Evolutionary conservation across 1,140 invertebrate species (phyloP).

Genomic region (Drosophila burlai): DNA sequence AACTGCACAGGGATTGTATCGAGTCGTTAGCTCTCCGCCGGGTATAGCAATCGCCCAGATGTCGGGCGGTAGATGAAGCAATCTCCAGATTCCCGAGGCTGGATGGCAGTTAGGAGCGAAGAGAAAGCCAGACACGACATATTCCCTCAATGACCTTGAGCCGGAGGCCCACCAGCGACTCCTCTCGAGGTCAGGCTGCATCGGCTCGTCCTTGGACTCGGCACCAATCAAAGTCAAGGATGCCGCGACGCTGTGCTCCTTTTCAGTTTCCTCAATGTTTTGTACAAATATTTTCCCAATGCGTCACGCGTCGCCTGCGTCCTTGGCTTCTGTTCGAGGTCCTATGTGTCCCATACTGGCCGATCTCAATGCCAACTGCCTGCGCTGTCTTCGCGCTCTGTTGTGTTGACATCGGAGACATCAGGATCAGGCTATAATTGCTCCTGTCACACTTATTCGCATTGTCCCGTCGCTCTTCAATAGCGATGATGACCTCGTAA

Average conservation of each 20-base stretch:
- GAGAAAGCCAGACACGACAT: slow-evolving; percentile 38
- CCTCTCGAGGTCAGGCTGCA: slow-evolving; percentile 54
- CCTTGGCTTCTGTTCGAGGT: slow-evolving; percentile 77
- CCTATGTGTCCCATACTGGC: slow-evolving; percentile 37
- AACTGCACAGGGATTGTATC: slow-evolving; percentile 23
- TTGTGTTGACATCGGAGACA: slow-evolving; percentile 69
- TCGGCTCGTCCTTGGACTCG: slow-evolving; percentile 53
- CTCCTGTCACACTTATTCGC: slow-evolving; percentile 81
- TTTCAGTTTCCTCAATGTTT: slow-evolving; percentile 55
- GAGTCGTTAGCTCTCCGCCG: slow-evolving; percentile 9
- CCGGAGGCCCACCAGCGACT: slow-evolving; percentile 34
- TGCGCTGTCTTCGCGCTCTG: slow-evolving; percentile 39
- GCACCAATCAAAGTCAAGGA: slow-evolving; percentile 75
- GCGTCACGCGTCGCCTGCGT: slow-evolving; percentile 73
- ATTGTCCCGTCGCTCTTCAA: slow-evolving; percentile 61
- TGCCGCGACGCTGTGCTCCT: slow-evolving; percentile 57
- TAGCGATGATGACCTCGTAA: slow-evolving; percentile 70
- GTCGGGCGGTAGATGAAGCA: slow-evolving; percentile 54
- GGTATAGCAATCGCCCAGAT: slow-evolving; percentile 34
- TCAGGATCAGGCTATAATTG: slow-evolving; percentile 68
- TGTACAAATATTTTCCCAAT: slow-evolving; percentile 75
- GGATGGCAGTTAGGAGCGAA: slow-evolving; percentile 25
- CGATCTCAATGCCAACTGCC: slow-evolving; percentile 63
- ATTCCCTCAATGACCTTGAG: slow-evolving; percentile 59
- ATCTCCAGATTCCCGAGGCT: slow-evolving; percentile 41